Percentiles rank a stretch among this genome's conserved stretches.
Conservation (phyloP, 2,797 vertebrate genomes). For the Sebastolobus alascanus region DNA sequence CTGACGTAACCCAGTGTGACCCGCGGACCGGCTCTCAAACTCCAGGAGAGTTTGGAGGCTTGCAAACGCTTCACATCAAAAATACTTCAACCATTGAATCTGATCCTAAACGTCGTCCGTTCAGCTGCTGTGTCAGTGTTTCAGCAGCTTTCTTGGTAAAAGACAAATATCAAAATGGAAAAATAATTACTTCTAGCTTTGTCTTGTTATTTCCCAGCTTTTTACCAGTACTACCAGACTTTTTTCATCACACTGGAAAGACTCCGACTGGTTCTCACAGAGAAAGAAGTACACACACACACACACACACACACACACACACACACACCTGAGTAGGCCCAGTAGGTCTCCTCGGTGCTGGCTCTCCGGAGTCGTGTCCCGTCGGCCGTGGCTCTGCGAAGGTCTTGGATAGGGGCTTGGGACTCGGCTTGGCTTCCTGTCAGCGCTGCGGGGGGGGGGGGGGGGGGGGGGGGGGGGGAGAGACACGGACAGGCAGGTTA, state of each 20-base stretch:
- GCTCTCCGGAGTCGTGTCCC: slow-evolving; percentile 88
- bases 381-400: slow-evolving; percentile 78
- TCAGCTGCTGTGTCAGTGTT: neutral
- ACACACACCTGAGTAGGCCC: slow-evolving; percentile 92
- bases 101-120: neutral
- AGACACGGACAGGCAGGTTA: slow-evolving; percentile 62
- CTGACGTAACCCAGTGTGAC: neutral
- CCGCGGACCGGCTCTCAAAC: neutral
- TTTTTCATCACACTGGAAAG: too few relatives aligned
- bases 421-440: slow-evolving; percentile 88
- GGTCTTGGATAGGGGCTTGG: slow-evolving; percentile 75
- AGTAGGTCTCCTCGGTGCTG: slow-evolving; percentile 91
- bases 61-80: neutral
- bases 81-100: neutral
- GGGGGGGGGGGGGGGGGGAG: slow-evolving; percentile 46
- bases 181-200: neutral
- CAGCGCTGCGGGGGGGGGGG: slow-evolving; percentile 89
- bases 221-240: too few relatives aligned
- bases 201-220: neutral
- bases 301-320: slow-evolving; percentile 4
- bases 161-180: neutral
- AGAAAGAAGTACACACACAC: neutral
- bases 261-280: neutral
- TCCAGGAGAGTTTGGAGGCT: neutral
- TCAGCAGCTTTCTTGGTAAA: neutral